Evolutionary conservation across 2,888 invertebrate species (phyloP).

Genomic region (Odiellus spinosus): DNA sequence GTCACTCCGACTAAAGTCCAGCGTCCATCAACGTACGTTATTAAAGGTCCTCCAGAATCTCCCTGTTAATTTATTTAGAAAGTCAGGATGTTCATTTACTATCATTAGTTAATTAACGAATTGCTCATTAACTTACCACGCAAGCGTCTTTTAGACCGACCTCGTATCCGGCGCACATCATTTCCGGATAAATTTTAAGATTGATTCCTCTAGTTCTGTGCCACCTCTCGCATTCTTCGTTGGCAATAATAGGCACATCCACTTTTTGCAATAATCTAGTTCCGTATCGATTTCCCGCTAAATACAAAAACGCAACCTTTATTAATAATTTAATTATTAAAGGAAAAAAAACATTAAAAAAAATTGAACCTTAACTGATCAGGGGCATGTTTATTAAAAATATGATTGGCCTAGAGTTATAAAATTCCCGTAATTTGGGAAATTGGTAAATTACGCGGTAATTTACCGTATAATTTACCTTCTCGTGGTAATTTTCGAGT

Average conservation of each 20-base stretch:
- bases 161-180: conserved; percentile 71
- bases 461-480: too few species aligned
- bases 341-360: too few species aligned
- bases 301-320: neutral
- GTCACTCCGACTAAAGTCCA: conserved; percentile 67
- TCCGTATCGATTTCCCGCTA: conserved; percentile 44
- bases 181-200: conserved; percentile 55
- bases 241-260: conserved; percentile 60
- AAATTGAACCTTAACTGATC: too few species aligned
- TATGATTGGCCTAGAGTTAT: too few species aligned
- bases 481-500: too few species aligned
- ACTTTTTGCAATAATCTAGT: conserved; percentile 65
- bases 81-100: neutral
- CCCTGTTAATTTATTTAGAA: conserved; percentile 38
- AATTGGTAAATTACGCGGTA: too few species aligned
- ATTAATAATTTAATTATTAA: too few species aligned
- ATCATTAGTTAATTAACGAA: neutral
- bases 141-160: conserved; percentile 69
- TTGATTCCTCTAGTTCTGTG: conserved; percentile 62
- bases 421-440: too few species aligned
- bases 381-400: too few species aligned
- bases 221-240: conserved; percentile 60
- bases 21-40: conserved; percentile 48
- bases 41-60: conserved; percentile 58
- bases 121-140: conserved; percentile 35